These are phyloP conservation scores for Epirrhoe alternata DNA, from an alignment of 2,888 invertebrate genomes.

Conservation along the genomic window DNA sequence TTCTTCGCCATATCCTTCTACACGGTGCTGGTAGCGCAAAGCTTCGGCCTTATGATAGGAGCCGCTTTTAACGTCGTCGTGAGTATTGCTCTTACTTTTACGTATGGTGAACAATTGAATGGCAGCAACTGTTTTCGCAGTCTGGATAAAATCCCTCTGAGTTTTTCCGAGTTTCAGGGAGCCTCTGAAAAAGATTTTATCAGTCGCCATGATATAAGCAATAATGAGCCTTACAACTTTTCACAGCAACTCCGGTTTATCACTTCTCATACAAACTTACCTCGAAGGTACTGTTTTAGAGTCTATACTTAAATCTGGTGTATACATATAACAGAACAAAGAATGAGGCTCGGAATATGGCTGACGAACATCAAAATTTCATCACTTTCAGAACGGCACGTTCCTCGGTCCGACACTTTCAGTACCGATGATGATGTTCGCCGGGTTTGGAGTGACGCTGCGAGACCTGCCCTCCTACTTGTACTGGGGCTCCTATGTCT, in stretches of 20 bases:
- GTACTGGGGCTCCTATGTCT: slow-evolving; percentile 96
- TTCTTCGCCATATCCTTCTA: slow-evolving; percentile 93
- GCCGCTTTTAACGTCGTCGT: slow-evolving; percentile 94
- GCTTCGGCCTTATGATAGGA: slow-evolving; percentile 96
- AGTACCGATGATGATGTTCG: slow-evolving; percentile 98
- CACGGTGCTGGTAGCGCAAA: slow-evolving; percentile 95
- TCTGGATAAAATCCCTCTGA: no score
- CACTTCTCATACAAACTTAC: no score
- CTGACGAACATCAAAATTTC: background rate
- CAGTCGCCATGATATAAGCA: no score
- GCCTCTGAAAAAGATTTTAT: no score
- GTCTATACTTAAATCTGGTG: no score
- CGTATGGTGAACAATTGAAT: background rate
- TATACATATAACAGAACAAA: no score
- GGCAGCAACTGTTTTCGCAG: no score
- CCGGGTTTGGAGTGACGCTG: slow-evolving; percentile 96
- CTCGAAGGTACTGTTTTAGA: no score
- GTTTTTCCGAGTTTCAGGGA: no score
- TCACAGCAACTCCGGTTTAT: no score
- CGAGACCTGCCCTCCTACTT: slow-evolving; percentile 94
- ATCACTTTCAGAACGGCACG: slow-evolving; percentile 91
- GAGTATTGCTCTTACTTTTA: slow-evolving; percentile 59
- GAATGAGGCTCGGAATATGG: background rate
- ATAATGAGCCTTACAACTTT: no score
- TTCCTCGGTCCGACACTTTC: slow-evolving; percentile 96